These are phyloP conservation scores for Luperina testacea DNA, from an alignment of 2,888 invertebrate genomes.

Conservation along the genomic window DNA sequence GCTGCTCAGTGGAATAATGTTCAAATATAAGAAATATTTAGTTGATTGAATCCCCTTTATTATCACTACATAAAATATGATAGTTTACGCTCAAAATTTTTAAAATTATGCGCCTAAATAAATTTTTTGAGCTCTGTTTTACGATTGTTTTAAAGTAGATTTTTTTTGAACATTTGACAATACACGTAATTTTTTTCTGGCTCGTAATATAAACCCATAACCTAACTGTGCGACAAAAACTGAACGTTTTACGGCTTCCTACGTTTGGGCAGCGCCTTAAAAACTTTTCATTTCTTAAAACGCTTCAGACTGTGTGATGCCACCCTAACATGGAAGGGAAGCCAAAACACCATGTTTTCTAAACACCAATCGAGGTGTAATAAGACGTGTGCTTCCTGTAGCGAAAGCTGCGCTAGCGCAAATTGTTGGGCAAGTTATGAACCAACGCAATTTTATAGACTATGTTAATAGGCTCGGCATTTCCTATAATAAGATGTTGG, in stretches of 20 bases:
- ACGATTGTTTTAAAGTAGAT: too few relatives aligned
- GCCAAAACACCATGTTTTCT: slow-evolving; percentile 52
- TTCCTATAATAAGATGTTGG: slow-evolving; percentile 68
- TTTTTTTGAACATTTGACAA: too few relatives aligned
- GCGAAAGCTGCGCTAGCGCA: slow-evolving; percentile 74
- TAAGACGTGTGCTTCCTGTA: slow-evolving; percentile 71
- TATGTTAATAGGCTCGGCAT: slow-evolving; percentile 67
- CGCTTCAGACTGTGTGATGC: slow-evolving; percentile 1
- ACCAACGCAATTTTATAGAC: slow-evolving; percentile 70
- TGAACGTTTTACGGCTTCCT: background rate
- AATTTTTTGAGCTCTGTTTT: too few relatives aligned
- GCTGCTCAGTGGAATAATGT: too few relatives aligned
- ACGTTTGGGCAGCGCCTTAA: background rate
- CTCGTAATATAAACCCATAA: too few relatives aligned
- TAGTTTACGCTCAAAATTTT: too few relatives aligned
- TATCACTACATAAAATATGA: too few relatives aligned
- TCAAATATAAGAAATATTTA: too few relatives aligned
- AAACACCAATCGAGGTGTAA: slow-evolving; percentile 64
- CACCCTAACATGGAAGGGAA: slow-evolving; percentile 37
- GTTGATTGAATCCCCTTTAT: too few relatives aligned
- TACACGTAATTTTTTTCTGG: too few relatives aligned
- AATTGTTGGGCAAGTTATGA: slow-evolving; percentile 67
- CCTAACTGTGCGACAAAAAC: too few relatives aligned
- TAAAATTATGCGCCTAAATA: too few relatives aligned
- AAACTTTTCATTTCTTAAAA: background rate